Evolutionary conservation across 2,888 invertebrate genomes (phyloP).

Genomic region (Punctoribates punctum): DNA sequence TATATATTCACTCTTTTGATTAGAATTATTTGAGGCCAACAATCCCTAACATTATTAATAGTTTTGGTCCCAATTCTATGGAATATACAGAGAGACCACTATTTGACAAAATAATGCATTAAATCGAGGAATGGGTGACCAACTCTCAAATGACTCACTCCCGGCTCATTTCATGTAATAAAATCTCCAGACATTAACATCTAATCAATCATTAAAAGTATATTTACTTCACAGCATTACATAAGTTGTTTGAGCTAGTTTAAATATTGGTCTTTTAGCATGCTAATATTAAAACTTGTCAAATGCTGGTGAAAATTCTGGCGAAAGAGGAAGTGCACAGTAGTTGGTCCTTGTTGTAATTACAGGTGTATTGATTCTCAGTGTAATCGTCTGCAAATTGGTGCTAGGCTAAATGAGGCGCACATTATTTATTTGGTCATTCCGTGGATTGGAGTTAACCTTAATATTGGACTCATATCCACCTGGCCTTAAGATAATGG

Average conservation of each 20-base stretch:
- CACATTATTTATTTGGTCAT: constrained; percentile 37
- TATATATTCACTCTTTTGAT: constrained; percentile 8
- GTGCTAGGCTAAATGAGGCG: constrained; percentile 18
- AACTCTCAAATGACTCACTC: too few relatives aligned
- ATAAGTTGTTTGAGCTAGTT: too few relatives aligned
- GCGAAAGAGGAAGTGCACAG: neutral
- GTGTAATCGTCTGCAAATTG: constrained; percentile 11
- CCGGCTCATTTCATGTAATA: too few relatives aligned
- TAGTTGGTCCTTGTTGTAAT: neutral
- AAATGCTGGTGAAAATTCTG: too few relatives aligned
- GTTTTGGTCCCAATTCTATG: neutral
- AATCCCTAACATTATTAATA: neutral
- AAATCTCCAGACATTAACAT: too few relatives aligned
- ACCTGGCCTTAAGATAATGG: constrained; percentile 29
- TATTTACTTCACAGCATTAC: too few relatives aligned
- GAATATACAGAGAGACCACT: neutral
- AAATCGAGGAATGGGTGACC: too few relatives aligned
- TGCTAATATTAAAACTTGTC: too few relatives aligned
- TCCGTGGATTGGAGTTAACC: constrained; percentile 3
- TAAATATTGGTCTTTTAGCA: too few relatives aligned
- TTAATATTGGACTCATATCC: constrained; percentile 1
- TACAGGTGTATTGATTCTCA: constrained; percentile 36
- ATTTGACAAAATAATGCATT: neutral
- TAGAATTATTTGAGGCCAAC: constrained; percentile 17
- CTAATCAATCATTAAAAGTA: too few relatives aligned